These are phyloP conservation scores for Emys orbicularis DNA, from an alignment of 2,797 vertebrate genomes.

Conservation along the genomic window DNA sequence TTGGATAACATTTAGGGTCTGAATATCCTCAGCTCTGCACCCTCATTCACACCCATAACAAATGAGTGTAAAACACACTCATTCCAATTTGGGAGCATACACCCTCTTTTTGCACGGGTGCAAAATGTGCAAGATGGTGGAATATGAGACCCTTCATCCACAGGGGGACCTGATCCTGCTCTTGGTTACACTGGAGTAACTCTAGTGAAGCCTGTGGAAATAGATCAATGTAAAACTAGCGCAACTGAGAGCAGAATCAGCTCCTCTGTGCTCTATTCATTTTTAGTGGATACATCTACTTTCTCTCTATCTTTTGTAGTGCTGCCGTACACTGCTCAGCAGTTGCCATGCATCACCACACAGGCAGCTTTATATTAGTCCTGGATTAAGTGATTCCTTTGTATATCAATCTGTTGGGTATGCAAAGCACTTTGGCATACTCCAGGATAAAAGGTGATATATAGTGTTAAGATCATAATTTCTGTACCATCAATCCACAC, in stretches of 20 bases:
- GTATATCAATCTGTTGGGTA: background rate
- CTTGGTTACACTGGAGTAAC: background rate
- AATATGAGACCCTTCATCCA: background rate
- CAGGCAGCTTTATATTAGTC: background rate
- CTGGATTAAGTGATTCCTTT: background rate
- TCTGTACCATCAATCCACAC: background rate
- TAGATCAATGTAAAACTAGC: background rate
- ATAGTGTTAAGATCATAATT: background rate
- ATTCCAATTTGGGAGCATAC: background rate
- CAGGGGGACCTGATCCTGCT: background rate
- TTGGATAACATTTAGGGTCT: background rate
- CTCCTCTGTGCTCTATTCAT: background rate
- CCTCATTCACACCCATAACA: background rate
- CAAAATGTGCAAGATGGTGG: background rate
- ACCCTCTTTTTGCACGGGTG: background rate
- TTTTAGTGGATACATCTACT: conserved; percentile 31
- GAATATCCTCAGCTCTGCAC: background rate
- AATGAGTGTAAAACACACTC: background rate
- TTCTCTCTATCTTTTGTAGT: background rate
- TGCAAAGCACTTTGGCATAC: conserved; percentile 29
- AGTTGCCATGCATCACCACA: background rate
- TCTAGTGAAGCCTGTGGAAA: background rate
- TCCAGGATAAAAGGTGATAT: background rate
- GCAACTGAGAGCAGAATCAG: background rate
- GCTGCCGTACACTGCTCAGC: background rate